Conservation (phyloP, 2,888 invertebrate species). For the Drosophila mayaguana region DNA sequence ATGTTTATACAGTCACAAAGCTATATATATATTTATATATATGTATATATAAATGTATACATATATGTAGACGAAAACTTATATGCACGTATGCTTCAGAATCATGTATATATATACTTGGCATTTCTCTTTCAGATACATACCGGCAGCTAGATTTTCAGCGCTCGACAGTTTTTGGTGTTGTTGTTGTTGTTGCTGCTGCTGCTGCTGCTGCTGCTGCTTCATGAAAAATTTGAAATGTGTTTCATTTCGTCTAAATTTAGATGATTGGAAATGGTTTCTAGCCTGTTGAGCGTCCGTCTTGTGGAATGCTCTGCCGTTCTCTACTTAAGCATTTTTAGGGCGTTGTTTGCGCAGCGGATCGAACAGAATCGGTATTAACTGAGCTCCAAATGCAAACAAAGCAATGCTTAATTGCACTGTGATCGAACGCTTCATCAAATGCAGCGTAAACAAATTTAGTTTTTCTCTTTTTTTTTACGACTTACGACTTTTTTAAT, state of each 20-base stretch:
- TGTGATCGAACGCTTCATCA: constrained; percentile 47
- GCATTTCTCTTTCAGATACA: constrained; percentile 68
- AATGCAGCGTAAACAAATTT: constrained; percentile 50
- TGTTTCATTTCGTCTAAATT: constrained; percentile 79
- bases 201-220: no score
- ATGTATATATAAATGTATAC: no score
- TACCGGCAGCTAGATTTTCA: constrained; percentile 50
- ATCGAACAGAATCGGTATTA: constrained; percentile 31
- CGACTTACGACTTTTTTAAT: background rate
- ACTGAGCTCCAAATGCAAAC: constrained; percentile 46
- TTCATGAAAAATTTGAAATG: constrained; percentile 79
- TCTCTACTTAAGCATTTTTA: constrained; percentile 50
- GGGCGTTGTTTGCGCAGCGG: constrained; percentile 49
- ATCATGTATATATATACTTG: constrained; percentile 41
- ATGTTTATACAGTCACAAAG: constrained; percentile 66
- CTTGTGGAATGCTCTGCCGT: constrained; percentile 45
- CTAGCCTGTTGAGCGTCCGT: constrained; percentile 30
- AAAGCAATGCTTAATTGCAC: constrained; percentile 50
- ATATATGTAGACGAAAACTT: constrained; percentile 13
- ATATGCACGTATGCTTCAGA: constrained; percentile 23
- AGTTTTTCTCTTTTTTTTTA: constrained; percentile 16
- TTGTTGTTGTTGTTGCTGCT: constrained; percentile 13
- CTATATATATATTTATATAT: constrained; percentile 36
- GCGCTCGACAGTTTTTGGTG: constrained; percentile 60
- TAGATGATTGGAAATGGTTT: constrained; percentile 77